Conservation (phyloP, 2,797 vertebrate species). For the Xiphorhynchus erythropygius region DNA sequence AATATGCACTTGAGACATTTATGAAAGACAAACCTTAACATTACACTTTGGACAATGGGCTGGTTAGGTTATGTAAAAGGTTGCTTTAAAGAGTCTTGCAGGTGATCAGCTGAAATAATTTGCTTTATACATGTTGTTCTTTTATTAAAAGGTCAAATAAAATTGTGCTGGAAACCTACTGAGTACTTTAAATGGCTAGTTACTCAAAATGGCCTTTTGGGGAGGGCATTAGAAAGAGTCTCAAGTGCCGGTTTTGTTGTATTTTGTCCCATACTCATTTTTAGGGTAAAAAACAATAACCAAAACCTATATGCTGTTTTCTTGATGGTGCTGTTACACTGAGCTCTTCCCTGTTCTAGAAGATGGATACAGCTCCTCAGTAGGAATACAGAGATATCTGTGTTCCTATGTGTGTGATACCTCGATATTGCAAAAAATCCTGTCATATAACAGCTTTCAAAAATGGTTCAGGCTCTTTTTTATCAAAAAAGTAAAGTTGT, state of each 20-base stretch:
- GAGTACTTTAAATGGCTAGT: constrained; percentile 11
- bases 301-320: neutral
- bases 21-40: neutral
- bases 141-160: constrained; percentile 68
- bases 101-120: constrained; percentile 12
- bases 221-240: neutral
- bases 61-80: neutral
- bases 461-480: neutral
- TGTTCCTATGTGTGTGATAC: fast-evolving
- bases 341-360: neutral
- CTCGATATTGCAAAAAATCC: neutral
- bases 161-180: constrained; percentile 48
- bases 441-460: neutral
- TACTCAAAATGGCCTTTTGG: constrained; percentile 18
- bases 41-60: neutral
- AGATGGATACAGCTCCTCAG: neutral
- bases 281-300: neutral
- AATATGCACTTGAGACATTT: neutral
- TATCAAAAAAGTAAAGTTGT: neutral
- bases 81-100: constrained; percentile 25
- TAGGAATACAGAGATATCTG: neutral
- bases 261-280: neutral
- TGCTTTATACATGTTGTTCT: neutral
- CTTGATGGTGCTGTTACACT: neutral
- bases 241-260: neutral